These are phyloP conservation scores for Ectropis grisescens DNA, from an alignment of 1,140 invertebrate species.

Conservation along the genomic window DNA sequence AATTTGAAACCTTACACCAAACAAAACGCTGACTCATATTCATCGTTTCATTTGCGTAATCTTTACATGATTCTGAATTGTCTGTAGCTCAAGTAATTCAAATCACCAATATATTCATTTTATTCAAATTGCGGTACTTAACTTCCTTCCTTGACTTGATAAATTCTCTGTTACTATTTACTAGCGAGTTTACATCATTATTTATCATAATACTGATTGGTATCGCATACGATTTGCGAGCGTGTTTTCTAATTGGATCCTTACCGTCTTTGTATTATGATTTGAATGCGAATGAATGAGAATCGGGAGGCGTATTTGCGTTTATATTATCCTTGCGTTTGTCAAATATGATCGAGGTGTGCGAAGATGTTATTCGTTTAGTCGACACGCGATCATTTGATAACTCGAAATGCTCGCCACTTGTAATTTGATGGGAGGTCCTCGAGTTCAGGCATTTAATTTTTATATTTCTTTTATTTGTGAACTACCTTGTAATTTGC, in stretches of 20 bases:
- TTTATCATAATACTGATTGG: slow-evolving; percentile 18
- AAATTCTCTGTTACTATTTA: slow-evolving; percentile 14
- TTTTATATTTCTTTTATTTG: slow-evolving; percentile 4
- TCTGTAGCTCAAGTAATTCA: background rate
- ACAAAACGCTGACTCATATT: slow-evolving; percentile 35
- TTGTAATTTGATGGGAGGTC: slow-evolving; percentile 36
- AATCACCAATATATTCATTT: slow-evolving; percentile 1
- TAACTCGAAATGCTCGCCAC: slow-evolving; percentile 26
- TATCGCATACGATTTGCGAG: slow-evolving; percentile 17
- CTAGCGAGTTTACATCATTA: slow-evolving; percentile 14
- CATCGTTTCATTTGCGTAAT: slow-evolving; percentile 23
- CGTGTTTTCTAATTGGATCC: slow-evolving; percentile 6
- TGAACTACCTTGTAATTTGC: no score
- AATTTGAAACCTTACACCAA: slow-evolving; percentile 44
- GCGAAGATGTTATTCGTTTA: slow-evolving; percentile 36
- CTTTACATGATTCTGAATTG: slow-evolving; percentile 10
- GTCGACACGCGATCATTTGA: slow-evolving; percentile 35
- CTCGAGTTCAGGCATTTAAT: slow-evolving; percentile 12
- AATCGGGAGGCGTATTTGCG: slow-evolving; percentile 21
- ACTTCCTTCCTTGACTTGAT: slow-evolving; percentile 8
- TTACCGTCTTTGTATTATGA: slow-evolving; percentile 10
- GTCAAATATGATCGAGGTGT: slow-evolving; percentile 36
- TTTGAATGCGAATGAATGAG: no score
- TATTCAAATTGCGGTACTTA: slow-evolving; percentile 5
- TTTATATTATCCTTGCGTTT: slow-evolving; percentile 31